A percentile compares a stretch with the other conserved stretches of the same genome.
Evolutionary conservation across 2,113 vertebrate genomes (phyloP).

Genomic region (Formicarius rufipectus): DNA sequence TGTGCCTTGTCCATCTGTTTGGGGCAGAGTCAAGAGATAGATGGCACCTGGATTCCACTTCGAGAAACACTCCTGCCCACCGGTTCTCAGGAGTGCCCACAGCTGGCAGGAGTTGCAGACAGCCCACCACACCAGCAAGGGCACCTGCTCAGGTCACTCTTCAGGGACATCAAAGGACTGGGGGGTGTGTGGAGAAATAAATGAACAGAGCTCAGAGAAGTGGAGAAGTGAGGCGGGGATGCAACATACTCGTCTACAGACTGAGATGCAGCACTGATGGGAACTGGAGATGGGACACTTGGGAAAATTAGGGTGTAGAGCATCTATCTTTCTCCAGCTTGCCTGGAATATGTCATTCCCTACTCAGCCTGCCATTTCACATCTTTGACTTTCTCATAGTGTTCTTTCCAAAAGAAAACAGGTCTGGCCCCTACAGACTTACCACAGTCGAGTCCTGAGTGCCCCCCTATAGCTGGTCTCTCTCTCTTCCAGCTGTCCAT

Average conservation of each 20-base stretch:
- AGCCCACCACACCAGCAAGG: neutral
- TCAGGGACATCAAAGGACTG: neutral
- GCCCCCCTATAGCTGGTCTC: neutral
- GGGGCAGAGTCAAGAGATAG: neutral
- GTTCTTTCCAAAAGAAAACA: neutral
- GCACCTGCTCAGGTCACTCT: neutral
- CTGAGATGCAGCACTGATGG: neutral
- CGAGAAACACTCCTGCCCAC: fast-evolving
- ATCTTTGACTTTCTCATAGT: neutral
- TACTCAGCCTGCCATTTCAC: neutral
- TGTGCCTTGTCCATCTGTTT: neutral
- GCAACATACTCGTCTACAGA: neutral
- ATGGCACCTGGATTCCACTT: neutral
- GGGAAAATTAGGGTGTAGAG: neutral
- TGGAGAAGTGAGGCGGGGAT: neutral
- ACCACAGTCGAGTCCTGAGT: neutral
- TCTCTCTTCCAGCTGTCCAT: slow-evolving; percentile 41
- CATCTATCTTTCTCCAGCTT: neutral
- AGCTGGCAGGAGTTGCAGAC: neutral
- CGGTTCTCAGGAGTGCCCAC: neutral
- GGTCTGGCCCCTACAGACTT: neutral
- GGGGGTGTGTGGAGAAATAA: neutral
- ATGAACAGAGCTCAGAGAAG: neutral
- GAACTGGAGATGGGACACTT: neutral
- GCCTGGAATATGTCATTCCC: neutral